These are phyloP conservation scores for Troides oblongomaculatus DNA, from an alignment of 2,888 invertebrate species.

Conservation along the genomic window DNA sequence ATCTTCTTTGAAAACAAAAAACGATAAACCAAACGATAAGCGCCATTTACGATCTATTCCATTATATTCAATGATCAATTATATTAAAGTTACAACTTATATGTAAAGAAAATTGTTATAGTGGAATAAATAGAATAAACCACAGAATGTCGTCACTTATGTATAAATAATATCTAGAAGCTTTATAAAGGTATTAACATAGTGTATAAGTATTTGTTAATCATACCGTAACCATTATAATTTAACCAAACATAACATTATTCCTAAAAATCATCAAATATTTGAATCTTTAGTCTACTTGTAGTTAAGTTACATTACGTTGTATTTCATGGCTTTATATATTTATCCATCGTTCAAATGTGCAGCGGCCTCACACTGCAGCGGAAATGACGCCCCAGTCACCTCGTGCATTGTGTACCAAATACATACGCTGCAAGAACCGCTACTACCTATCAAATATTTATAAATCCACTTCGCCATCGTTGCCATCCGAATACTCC, in stretches of 20 bases:
- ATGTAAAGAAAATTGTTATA: too few species aligned
- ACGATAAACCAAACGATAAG: too few species aligned
- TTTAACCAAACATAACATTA: too few species aligned
- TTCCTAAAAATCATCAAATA: background rate
- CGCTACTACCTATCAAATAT: constrained; percentile 35
- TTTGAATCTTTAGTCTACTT: background rate
- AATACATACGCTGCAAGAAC: constrained; percentile 35
- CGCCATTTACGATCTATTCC: too few species aligned
- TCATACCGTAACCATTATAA: too few species aligned
- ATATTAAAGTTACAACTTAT: too few species aligned
- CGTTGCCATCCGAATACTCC: constrained; percentile 5
- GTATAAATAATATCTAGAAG: too few species aligned
- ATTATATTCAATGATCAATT: too few species aligned
- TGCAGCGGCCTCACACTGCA: constrained; percentile 35
- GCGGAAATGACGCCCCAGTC: constrained; percentile 67
- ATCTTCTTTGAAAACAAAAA: background rate
- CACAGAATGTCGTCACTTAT: too few species aligned
- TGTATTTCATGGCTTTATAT: constrained; percentile 13
- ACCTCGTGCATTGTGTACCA: constrained; percentile 61
- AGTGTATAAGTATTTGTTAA: too few species aligned
- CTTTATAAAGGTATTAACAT: too few species aligned
- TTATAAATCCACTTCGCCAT: constrained; percentile 28
- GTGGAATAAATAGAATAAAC: too few species aligned
- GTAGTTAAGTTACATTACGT: background rate
- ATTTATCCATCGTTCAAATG: constrained; percentile 2